Conservation (phyloP, 1,140 invertebrate genomes). For the Formica exsecta region DNA sequence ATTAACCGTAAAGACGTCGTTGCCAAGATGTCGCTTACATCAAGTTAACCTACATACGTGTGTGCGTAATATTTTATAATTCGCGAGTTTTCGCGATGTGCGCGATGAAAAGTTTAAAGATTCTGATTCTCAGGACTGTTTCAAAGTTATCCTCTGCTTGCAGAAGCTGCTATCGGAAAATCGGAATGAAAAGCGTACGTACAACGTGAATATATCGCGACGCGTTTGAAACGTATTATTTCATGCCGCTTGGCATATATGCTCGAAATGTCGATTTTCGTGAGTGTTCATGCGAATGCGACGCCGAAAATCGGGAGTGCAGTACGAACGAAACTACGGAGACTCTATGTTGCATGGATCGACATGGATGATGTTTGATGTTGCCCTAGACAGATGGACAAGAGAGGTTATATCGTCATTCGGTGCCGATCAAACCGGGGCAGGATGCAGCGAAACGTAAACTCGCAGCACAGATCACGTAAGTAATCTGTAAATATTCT, state of each 20-base stretch:
- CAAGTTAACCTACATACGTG: too few relatives aligned
- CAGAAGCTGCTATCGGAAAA: not conserved
- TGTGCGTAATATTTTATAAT: too few relatives aligned
- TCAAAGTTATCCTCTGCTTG: not conserved
- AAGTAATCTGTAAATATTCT: conserved; percentile 39
- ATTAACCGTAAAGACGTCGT: too few relatives aligned
- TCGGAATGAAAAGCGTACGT: not conserved
- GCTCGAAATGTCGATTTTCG: not conserved
- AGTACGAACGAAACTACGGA: not conserved
- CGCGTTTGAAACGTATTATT: not conserved
- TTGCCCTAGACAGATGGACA: not conserved
- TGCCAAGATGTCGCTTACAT: too few relatives aligned
- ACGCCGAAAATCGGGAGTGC: not conserved
- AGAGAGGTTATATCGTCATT: not conserved
- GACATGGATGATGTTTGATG: not conserved
- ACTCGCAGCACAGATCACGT: not conserved
- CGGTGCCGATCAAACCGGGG: not conserved
- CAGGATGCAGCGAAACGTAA: not conserved
- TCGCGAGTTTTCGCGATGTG: not conserved
- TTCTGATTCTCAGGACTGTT: not conserved
- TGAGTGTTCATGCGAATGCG: not conserved
- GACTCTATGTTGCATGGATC: not conserved
- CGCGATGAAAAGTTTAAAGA: not conserved
- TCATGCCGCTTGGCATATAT: not conserved
- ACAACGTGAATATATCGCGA: not conserved